Conservation (phyloP, 1,140 invertebrate genomes). For the Campoletis sonorensis region DNA sequence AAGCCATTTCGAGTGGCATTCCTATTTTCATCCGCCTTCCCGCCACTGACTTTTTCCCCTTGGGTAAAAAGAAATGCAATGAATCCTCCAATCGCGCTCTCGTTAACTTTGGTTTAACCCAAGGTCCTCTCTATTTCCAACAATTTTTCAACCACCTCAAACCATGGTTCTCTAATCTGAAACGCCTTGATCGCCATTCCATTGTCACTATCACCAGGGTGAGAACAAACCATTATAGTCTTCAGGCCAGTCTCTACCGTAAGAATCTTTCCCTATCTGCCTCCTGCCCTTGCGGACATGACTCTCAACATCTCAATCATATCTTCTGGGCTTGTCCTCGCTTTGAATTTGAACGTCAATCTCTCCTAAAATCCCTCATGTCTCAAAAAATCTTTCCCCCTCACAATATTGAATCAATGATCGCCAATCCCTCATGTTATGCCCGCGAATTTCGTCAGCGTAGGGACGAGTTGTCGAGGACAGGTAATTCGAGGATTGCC, state of each 20-base stretch:
- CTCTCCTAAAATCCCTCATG: too few relatives aligned
- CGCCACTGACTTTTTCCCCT: conserved; percentile 15
- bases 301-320: too few relatives aligned
- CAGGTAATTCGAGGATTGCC: too few relatives aligned
- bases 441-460: too few relatives aligned
- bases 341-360: too few relatives aligned
- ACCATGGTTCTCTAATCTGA: conserved; percentile 3
- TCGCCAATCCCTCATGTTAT: too few relatives aligned
- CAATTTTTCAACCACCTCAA: not conserved
- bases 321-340: too few relatives aligned
- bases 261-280: too few relatives aligned
- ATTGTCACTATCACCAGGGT: conserved; percentile 8
- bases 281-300: too few relatives aligned
- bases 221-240: conserved; percentile 17
- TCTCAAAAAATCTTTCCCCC: too few relatives aligned
- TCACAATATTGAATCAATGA: too few relatives aligned
- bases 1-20: conserved; percentile 6
- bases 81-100: not conserved
- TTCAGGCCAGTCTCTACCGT: not conserved
- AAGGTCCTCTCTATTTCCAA: not conserved
- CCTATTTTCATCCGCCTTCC: not conserved
- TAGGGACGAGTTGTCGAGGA: too few relatives aligned
- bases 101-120: not conserved
- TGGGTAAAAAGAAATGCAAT: not conserved
- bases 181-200: not conserved